Conservation (phyloP, 2,888 invertebrate species). For the Gastracanthus pulcherrimus region DNA sequence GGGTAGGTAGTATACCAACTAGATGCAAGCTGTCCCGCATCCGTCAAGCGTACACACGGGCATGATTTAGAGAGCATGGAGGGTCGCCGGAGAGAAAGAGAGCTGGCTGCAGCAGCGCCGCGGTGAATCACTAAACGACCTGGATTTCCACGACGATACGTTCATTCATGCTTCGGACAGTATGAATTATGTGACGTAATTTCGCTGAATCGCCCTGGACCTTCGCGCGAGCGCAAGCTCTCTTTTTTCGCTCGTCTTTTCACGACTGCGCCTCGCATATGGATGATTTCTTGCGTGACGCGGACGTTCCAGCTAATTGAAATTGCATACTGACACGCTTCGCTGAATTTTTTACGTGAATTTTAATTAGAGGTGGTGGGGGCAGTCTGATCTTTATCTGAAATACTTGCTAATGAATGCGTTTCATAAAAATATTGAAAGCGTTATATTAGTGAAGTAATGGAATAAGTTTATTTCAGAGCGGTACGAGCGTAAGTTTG, state of each 20-base stretch:
- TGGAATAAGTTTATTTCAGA: no score
- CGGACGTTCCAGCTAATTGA: background rate
- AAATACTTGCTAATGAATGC: no score
- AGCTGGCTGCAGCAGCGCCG: slow-evolving; percentile 6
- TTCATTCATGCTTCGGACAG: slow-evolving; percentile 46
- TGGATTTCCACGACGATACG: slow-evolving; percentile 53
- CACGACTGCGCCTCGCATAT: background rate
- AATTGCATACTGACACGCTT: background rate
- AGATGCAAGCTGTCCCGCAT: slow-evolving; percentile 18
- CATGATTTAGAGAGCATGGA: slow-evolving; percentile 38
- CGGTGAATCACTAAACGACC: slow-evolving; percentile 63
- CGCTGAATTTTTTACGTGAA: no score
- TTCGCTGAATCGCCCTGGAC: background rate
- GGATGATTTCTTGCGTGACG: background rate
- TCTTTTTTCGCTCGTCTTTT: slow-evolving; percentile 4
- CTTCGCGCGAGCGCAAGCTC: no score
- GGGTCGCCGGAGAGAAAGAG: slow-evolving; percentile 47
- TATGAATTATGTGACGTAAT: slow-evolving; percentile 46
- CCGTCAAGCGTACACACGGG: background rate
- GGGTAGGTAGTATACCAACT: background rate
- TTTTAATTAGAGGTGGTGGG: no score
- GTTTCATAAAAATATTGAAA: no score
- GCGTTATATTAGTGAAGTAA: no score
- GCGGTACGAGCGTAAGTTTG: no score
- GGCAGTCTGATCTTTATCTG: no score